Conservation (phyloP, 2,797 vertebrate species). For the Labeo calbasu region DNA sequence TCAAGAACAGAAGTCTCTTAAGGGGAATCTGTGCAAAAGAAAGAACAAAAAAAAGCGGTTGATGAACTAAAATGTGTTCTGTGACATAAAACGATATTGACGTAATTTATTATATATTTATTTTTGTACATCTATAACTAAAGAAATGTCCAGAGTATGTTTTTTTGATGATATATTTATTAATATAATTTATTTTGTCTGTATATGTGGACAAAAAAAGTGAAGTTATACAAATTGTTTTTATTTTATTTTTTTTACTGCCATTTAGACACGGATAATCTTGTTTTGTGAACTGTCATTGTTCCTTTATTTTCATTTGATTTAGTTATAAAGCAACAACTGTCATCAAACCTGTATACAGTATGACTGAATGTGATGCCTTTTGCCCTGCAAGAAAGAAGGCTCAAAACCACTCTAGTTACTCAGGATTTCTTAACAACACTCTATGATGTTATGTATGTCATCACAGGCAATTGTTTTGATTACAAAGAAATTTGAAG, state of each 20-base stretch:
- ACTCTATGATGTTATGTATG: background rate
- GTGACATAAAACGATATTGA: constrained; percentile 56
- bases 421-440: constrained; percentile 35
- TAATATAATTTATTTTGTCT: constrained; percentile 56
- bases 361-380: background rate
- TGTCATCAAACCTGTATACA: background rate
- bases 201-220: background rate
- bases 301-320: background rate
- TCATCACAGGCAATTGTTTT: constrained; percentile 30
- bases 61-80: background rate
- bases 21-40: constrained; percentile 61
- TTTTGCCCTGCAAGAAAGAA: background rate
- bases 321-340: background rate
- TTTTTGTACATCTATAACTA: constrained; percentile 45
- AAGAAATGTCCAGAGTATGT: background rate
- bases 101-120: constrained; percentile 82
- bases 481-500: constrained; percentile 19
- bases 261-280: background rate
- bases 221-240: background rate
- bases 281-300: background rate
- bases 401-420: constrained; percentile 2
- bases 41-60: constrained; percentile 27
- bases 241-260: background rate
- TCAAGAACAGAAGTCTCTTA: constrained; percentile 70
- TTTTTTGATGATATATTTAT: constrained; percentile 53